Percentiles rank a stretch among this genome's conserved stretches.
Conservation (phyloP, 2,797 vertebrate species). For the Aselliscus stoliczkanus region DNA sequence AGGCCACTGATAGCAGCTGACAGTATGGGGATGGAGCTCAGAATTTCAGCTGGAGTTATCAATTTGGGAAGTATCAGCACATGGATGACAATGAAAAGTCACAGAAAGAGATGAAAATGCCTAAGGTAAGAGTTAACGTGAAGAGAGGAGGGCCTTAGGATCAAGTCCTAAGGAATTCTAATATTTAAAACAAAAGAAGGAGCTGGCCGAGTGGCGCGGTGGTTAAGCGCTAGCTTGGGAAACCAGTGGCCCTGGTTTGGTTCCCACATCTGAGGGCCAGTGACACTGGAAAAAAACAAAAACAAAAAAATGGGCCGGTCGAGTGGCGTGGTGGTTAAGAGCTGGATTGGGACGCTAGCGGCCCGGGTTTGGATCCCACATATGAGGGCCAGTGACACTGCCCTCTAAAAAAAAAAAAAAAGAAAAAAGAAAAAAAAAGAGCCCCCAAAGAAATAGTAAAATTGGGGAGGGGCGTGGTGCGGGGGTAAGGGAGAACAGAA, state of each 20-base stretch:
- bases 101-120: neutral
- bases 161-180: neutral
- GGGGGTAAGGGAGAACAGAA: neutral
- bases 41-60: neutral
- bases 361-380: too few relatives aligned
- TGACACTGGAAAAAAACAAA: too few relatives aligned
- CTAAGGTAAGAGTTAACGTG: neutral
- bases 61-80: neutral
- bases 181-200: constrained; percentile 31
- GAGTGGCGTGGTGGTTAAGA: too few relatives aligned
- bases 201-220: too few relatives aligned
- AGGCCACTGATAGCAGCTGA: neutral
- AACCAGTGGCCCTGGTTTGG: too few relatives aligned
- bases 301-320: too few relatives aligned
- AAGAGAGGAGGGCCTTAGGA: neutral
- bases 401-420: too few relatives aligned
- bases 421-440: constrained; percentile 10
- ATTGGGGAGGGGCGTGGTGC: too few relatives aligned
- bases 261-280: too few relatives aligned
- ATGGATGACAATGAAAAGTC: neutral
- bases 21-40: neutral
- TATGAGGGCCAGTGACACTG: too few relatives aligned
- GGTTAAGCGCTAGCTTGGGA: too few relatives aligned
- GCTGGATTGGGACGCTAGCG: too few relatives aligned
- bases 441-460: neutral